A percentile compares a stretch with the other conserved stretches of the same genome.
Evolutionary conservation across 2,888 invertebrate species (phyloP).

Genomic region (Rapana venosa): DNA sequence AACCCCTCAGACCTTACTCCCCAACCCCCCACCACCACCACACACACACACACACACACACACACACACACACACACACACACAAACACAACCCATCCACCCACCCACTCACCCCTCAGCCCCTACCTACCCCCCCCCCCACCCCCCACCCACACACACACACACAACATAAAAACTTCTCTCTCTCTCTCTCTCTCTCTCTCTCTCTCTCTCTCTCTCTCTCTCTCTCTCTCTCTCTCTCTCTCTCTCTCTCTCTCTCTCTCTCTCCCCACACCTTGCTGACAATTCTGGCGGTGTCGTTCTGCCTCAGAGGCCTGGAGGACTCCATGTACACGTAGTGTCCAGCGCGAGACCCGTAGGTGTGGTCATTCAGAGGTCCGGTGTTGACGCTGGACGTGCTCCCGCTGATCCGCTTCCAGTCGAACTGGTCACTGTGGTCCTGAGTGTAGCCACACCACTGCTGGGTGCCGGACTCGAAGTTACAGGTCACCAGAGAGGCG

Average conservation of each 20-base stretch:
- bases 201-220: too few species aligned
- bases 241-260: too few species aligned
- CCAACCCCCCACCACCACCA: too few species aligned
- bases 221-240: too few species aligned
- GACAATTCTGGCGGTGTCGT: conserved; percentile 79
- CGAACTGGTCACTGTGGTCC: conserved; percentile 53
- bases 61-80: too few species aligned
- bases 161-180: neutral
- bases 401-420: conserved; percentile 66
- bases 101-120: too few species aligned
- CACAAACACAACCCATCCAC: too few species aligned
- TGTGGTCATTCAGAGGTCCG: conserved; percentile 72
- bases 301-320: conserved; percentile 81
- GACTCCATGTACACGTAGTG: conserved; percentile 67
- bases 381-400: conserved; percentile 59
- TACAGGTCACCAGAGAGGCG: conserved; percentile 59
- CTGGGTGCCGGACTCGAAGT: conserved; percentile 64
- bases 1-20: too few species aligned
- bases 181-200: too few species aligned
- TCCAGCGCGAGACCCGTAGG: conserved; percentile 64
- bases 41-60: too few species aligned
- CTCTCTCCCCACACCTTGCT: conserved; percentile 45
- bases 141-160: too few species aligned
- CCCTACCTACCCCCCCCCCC: too few species aligned
- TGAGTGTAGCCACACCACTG: conserved; percentile 56